These are phyloP conservation scores for Meandrusa payeni DNA, from an alignment of 2,888 invertebrate genomes.

Conservation along the genomic window DNA sequence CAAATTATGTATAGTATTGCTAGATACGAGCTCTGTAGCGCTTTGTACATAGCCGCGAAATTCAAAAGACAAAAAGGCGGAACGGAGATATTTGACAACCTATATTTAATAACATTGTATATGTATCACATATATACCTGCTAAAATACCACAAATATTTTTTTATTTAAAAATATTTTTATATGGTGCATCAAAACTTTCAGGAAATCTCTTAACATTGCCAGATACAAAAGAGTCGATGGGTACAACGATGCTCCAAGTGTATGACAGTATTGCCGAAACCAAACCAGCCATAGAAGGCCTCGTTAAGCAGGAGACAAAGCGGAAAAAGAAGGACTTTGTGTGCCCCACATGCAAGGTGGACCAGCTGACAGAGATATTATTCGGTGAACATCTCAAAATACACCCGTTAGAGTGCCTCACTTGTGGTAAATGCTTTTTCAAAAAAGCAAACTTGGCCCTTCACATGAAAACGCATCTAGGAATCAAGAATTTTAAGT, in stretches of 20 bases:
- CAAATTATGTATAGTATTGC: too few relatives aligned
- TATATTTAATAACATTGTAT: too few relatives aligned
- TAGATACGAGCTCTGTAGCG: too few relatives aligned
- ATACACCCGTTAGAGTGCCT: constrained; percentile 91
- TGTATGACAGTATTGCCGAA: constrained; percentile 54
- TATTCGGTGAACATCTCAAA: constrained; percentile 87
- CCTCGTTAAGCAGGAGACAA: constrained; percentile 70
- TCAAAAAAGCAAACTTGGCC: constrained; percentile 86
- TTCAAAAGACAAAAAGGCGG: too few relatives aligned
- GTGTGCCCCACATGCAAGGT: constrained; percentile 74
- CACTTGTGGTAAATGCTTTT: constrained; percentile 90
- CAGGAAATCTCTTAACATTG: constrained; percentile 49
- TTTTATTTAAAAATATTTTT: too few relatives aligned
- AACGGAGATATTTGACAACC: too few relatives aligned
- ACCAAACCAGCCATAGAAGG: constrained; percentile 68
- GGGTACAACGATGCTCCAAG: constrained; percentile 49
- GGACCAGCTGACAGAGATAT: constrained; percentile 84
- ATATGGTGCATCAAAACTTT: too few relatives aligned
- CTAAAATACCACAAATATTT: too few relatives aligned
- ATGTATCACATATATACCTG: too few relatives aligned
- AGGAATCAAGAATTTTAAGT: constrained; percentile 86
- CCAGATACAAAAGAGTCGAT: constrained; percentile 60
- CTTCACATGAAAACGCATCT: constrained; percentile 90
- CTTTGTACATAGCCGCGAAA: too few relatives aligned
- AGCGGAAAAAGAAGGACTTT: constrained; percentile 52